Conservation (phyloP, 2,113 vertebrate genomes). For the Brachypodius melanocephalos region DNA sequence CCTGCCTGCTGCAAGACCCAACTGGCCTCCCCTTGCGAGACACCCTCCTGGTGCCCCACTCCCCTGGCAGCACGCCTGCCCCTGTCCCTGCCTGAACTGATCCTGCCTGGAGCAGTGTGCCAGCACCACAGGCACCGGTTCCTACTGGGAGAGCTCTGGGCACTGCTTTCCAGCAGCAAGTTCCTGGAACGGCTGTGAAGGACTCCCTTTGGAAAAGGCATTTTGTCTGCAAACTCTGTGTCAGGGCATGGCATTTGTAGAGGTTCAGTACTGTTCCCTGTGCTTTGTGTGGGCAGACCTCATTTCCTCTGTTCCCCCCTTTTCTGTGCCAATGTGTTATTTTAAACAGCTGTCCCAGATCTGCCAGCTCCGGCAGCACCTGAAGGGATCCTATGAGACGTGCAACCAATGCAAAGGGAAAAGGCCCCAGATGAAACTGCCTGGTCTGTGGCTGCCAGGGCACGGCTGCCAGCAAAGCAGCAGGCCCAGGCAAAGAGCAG, state of each 20-base stretch:
- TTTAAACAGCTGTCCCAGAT: conserved; percentile 76
- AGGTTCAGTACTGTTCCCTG: background rate
- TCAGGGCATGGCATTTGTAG: background rate
- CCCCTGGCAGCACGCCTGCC: background rate
- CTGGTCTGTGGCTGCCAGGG: background rate
- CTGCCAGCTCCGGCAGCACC: conserved; percentile 51
- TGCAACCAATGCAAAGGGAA: background rate
- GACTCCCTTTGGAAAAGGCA: background rate
- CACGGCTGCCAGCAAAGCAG: background rate
- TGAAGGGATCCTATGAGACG: conserved; percentile 21
- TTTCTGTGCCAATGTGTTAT: conserved; percentile 65
- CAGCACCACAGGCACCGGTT: accelerated
- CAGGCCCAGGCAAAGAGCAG: background rate
- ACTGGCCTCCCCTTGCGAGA: background rate
- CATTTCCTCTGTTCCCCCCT: conserved; percentile 5
- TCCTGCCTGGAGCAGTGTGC: accelerated
- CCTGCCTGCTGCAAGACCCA: background rate
- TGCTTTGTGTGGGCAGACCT: conserved; percentile 34
- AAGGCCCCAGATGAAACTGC: background rate
- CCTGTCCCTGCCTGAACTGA: background rate
- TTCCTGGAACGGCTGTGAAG: accelerated
- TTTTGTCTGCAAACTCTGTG: background rate
- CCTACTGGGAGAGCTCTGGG: accelerated
- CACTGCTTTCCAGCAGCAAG: background rate
- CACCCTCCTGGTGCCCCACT: background rate